Conservation (phyloP, 1,140 invertebrate genomes). For the Ctenoplectra terminalis region DNA sequence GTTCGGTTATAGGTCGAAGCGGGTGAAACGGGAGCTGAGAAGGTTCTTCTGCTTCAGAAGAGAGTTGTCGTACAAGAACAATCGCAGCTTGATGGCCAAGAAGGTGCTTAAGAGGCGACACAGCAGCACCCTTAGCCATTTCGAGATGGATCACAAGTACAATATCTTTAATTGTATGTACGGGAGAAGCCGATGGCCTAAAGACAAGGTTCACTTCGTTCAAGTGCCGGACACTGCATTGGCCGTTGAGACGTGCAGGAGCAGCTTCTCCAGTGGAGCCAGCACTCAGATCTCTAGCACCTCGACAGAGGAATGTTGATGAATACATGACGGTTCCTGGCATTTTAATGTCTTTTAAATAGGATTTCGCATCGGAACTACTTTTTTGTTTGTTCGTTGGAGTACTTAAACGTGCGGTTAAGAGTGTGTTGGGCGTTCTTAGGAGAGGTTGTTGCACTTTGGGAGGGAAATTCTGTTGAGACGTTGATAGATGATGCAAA, state of each 20-base stretch:
- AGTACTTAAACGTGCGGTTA: background rate
- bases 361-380: no score
- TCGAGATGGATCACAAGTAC: conserved; percentile 75
- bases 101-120: conserved; percentile 77
- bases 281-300: conserved; percentile 83
- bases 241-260: conserved; percentile 82
- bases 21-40: conserved; percentile 88
- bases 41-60: conserved; percentile 84
- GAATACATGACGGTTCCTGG: background rate
- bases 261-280: conserved; percentile 83
- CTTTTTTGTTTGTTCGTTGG: background rate
- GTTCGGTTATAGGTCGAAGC: conserved; percentile 90
- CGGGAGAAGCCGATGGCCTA: conserved; percentile 77
- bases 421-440: no score
- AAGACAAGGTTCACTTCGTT: conserved; percentile 81
- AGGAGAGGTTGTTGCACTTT: background rate
- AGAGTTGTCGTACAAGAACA: conserved; percentile 80
- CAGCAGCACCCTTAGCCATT: conserved; percentile 75
- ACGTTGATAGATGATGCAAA: background rate
- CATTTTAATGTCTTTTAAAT: background rate
- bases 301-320: conserved; percentile 80
- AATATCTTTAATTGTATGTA: conserved; percentile 81
- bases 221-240: conserved; percentile 81
- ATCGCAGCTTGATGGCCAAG: conserved; percentile 80
- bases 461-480: background rate